A percentile compares a stretch with the other conserved stretches of the same genome.
Evolutionary conservation across 2,797 vertebrate genomes (phyloP).

Genomic region (Typhlichthys eigenmanni): DNA sequence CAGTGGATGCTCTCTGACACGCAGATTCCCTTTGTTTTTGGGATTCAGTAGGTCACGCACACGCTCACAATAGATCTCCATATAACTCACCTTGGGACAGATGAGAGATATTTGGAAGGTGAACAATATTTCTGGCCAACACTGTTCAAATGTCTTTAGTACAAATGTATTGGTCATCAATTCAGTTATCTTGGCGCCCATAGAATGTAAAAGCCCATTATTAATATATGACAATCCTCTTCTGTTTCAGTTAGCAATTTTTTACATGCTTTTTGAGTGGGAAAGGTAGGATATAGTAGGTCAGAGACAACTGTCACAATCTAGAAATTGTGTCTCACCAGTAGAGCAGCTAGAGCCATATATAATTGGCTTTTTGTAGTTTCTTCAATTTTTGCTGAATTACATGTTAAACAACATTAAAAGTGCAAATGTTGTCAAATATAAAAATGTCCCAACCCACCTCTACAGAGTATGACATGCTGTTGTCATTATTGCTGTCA

Average conservation of each 20-base stretch:
- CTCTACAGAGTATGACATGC: conserved; percentile 90
- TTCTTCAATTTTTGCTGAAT: too few relatives aligned
- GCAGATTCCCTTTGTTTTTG: conserved; percentile 89
- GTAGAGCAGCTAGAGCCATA: too few relatives aligned
- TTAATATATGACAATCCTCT: too few relatives aligned
- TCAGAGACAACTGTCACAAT: too few relatives aligned
- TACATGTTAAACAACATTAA: not conserved
- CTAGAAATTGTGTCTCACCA: too few relatives aligned
- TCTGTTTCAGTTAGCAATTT: too few relatives aligned
- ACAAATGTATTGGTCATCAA: not conserved
- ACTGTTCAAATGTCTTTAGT: not conserved
- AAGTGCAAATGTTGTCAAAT: not conserved
- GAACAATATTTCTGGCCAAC: too few relatives aligned
- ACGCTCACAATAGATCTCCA: conserved; percentile 91
- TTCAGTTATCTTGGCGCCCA: not conserved
- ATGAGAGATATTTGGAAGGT: not conserved
- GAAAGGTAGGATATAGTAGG: too few relatives aligned
- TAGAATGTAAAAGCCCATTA: too few relatives aligned
- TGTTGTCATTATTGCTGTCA: conserved; percentile 83
- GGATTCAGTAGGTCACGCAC: conserved; percentile 89
- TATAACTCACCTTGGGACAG: conserved; percentile 84
- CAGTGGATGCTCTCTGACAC: conserved; percentile 87
- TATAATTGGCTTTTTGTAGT: too few relatives aligned
- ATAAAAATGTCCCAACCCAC: conserved; percentile 57
- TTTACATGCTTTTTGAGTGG: too few relatives aligned